These are phyloP conservation scores for Cuculus canorus DNA, from an alignment of 2,797 vertebrate species.

Conservation along the genomic window DNA sequence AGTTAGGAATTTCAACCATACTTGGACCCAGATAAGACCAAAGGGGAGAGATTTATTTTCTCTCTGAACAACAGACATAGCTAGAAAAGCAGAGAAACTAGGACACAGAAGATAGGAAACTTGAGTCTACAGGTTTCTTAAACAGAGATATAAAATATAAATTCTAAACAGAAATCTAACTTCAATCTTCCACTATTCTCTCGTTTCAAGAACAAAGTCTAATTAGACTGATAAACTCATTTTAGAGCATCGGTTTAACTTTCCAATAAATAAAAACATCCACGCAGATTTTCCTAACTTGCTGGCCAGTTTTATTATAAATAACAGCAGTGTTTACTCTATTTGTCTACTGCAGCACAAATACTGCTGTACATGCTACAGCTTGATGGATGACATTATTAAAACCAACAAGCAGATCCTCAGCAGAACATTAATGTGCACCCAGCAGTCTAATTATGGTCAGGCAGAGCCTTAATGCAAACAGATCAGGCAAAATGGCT, in stretches of 20 bases:
- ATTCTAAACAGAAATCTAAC: neutral
- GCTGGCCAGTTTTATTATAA: neutral
- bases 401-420: constrained; percentile 13
- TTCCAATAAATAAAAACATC: neutral
- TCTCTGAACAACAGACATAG: neutral
- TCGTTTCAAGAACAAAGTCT: neutral
- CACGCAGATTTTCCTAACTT: neutral
- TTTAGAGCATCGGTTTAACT: neutral
- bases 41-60: neutral
- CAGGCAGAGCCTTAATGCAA: constrained; percentile 24
- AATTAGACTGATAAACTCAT: neutral
- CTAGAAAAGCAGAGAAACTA: neutral
- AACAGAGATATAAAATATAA: neutral
- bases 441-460: constrained; percentile 20
- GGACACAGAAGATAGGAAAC: neutral
- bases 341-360: neutral
- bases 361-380: neutral
- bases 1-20: neutral
- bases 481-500: neutral
- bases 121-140: neutral
- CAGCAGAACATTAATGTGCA: neutral
- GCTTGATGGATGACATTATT: neutral
- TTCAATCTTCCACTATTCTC: neutral
- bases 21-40: neutral
- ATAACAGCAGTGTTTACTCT: constrained; percentile 6